Base-by-base conservation (phyloP, 2,113 vertebrate genomes). In the Rhegmatorhina hoffmannsi region DNA sequence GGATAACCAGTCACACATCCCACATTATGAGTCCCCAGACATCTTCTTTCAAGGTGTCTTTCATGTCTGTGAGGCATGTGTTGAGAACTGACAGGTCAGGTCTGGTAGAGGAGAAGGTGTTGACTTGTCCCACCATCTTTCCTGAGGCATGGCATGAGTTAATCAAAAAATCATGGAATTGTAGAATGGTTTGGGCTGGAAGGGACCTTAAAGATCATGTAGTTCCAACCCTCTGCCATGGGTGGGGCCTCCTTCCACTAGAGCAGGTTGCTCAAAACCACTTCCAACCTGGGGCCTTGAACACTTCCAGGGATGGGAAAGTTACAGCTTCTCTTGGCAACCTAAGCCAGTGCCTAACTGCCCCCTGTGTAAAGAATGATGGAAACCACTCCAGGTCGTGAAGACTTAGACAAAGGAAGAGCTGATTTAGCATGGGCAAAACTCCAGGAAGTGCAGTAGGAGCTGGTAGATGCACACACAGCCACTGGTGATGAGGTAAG, bases 251-350 rank as follows among this genome's bases (percentile, higher is more conserved):
- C 38, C 3, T 68, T 31, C 11, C 24, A 55, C 13, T 34, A 2
- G 1, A 1, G 13, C 53, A 60, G 16, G 3, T 13, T 62, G 29
- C 29, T 75, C 69, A 17, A 25, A 40, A 13, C 4, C n/a, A 9
- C 0, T 0, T 75, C 38, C 38, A 17, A 0, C 7, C n/a, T 60
- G 53, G 17, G 53, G 17, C n/a, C n/a, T 31, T 47, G n/a, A 0
- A 34, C n/a, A 47, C 9, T 68, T 68, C 1, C 29, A 62, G 70
- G 19, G 29, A 34, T 40, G 62, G 24, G 3, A 2, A 55, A 82
- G 18, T 36, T 49, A 28, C 36, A 43, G 15, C 29, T 53, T 10
- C 46, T 68, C 70, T 62, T 29, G 6, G 20, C 5, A 40, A 0
- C 19, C 9, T 38, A 6, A 60, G 29, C 38, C 40, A 62, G 23